Base-by-base conservation (phyloP, 2,888 invertebrate species). In the Pseudococcus longispinus region DNA sequence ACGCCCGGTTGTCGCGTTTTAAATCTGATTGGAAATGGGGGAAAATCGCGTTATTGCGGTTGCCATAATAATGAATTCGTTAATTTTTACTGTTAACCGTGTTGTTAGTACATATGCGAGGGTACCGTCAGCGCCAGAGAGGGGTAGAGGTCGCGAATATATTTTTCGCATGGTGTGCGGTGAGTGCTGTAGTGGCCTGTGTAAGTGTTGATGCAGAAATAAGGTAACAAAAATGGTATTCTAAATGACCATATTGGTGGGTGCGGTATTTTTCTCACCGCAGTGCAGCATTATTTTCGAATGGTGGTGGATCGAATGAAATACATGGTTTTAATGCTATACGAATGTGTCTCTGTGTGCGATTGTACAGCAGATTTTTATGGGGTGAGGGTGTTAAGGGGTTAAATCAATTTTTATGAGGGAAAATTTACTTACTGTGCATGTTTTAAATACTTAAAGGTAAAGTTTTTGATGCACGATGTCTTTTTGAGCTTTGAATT, bases 1-100 rank as follows among this genome's bases (percentile, higher is more conserved):
- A 32, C 32, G 44, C 32, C 60, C 65, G 85, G 42, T 60, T 51
- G 46, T 83, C 60, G 37, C 37, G 32, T 84, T 84, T 51, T 55
- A 84, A 84, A 84, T 84, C 84, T 84, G 84, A 84, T 84, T 84
- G 60, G 55, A 55, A 84, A 84, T 80, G 77, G 77, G 77, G 77
- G 42, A 42, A 32, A 80, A 74, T 80, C 70, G 70, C 70, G 70
- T 70, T 70, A 42, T 42, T 80, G 77, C 77, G 77, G 37, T 80
- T 26, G 77, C 32, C 42, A 42, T 80, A 42, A 80, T 80, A 80
- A 80, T 80, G 77, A 80, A 80, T 42, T 80, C 77, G 77, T 80
- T 80, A 80, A 80, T 80, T 80, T 80, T 80, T 42, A 29, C 42
- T 80, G 77, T 80, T 80, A 80, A 80, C 32, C 42, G 32, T 9